Base-by-base conservation (phyloP, 1,140 invertebrate species). In the Camponotus floridanus region DNA sequence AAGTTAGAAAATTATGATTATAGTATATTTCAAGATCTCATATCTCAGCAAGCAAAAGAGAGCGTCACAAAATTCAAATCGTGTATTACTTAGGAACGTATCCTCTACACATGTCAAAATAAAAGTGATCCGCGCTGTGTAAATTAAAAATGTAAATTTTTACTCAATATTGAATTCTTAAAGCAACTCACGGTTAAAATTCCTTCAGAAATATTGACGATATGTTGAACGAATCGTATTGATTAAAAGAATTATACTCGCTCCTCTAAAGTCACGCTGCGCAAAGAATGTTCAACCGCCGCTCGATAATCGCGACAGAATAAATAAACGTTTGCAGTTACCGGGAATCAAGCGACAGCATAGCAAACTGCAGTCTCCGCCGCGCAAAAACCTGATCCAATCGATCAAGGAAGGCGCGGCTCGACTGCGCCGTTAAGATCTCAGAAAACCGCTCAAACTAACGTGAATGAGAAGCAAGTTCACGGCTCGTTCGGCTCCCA, bases 401-500 rank as follows among this genome's bases (percentile, higher is more conserved):
- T 71, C 67, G 79, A 73, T 85, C 39, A 33, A 0, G 13, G 15
- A 51, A 64, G 33, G 26, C 61, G 31, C 26, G n/a, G 31, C 36
- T 33, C 42, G 62, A 55, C 39, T 74, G 13, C 33, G 15, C 13
- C 76, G 76, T 70, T 79, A 67, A 67, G 48, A 48, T 59, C 18
- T 31, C n/a, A 42, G 26, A 76, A 45, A 67, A 64, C 45, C 33
- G 39, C 36, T 26, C 36, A 45, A 36, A 65, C 26, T 51, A 73
- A 45, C 45, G 71, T 51, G 21, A 68, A 31, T 62, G 31, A 33
- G 61, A 68, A 76, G 33, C 36, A 26, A 26, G 83, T 89, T 88
- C 80, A 85, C 80, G 87, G 61, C 81, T 88, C 73, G 87, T 70
- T 86, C 87, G 76, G 4, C 45, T 55, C n/a, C 31, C 45, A 64